Percentiles rank a stretch among this genome's conserved stretches.
phyloP scores from a whole-genome alignment of 2,797 vertebrate genomes.

The Gymnocypris eckloni region DNA sequence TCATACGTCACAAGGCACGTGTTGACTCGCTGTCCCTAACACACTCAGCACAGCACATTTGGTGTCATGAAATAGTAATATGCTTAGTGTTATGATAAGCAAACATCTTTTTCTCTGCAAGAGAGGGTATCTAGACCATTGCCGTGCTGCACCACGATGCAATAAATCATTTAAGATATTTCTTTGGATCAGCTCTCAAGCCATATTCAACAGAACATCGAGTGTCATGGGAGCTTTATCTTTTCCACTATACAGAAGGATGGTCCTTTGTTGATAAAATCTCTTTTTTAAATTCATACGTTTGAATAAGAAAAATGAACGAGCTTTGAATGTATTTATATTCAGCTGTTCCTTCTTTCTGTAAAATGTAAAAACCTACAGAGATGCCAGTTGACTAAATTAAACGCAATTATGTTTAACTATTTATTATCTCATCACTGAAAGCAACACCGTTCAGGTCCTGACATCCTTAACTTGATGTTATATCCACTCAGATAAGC shows the following conservation, averaged over 20 bases:
- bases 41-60: constrained; percentile 6
- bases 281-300: constrained; percentile 24
- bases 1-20: neutral
- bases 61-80: constrained; percentile 35
- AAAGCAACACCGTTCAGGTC: neutral
- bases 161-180: constrained; percentile 55
- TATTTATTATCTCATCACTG: neutral
- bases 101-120: constrained; percentile 19
- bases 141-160: constrained; percentile 16
- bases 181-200: constrained; percentile 40
- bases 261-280: constrained; percentile 40
- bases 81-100: constrained; percentile 21
- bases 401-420: neutral
- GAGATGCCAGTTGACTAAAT: neutral
- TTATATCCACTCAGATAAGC: constrained; percentile 37
- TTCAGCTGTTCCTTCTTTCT: constrained; percentile 6
- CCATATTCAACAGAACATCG: constrained; percentile 33
- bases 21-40: neutral
- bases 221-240: constrained; percentile 32
- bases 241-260: constrained; percentile 2
- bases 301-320: constrained; percentile 15
- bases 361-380: constrained; percentile 17
- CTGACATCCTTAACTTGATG: neutral
- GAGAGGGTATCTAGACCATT: neutral
- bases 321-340: neutral